Evolutionary conservation across 2,797 vertebrate genomes (phyloP), one percentile per base, ranked within the genome.

Genomic region (Hapalemur alaotrensis): DNA sequence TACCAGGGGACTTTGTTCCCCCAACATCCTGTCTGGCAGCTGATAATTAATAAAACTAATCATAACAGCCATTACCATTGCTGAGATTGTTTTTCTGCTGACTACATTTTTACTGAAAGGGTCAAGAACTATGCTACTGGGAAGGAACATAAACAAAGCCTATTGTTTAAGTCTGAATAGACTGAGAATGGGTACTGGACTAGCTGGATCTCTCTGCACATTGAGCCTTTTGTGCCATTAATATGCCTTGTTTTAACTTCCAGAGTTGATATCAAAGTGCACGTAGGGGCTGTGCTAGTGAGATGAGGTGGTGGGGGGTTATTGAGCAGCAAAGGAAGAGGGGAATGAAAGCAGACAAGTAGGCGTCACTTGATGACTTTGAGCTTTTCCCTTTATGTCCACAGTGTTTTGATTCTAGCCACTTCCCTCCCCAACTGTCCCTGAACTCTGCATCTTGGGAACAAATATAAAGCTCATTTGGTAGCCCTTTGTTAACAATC

Each of bases 21-120:
- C 9, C 57, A 52, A 1, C 9, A 28, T 48, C 35, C 30, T 65
- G 7, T 79, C 25, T 85, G 54, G 65, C 6, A 65, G 73, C 57
- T 59, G 38, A 43, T 65, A 83, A 93, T 85, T 91, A 95, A 86
- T 91, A 81, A 95, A 97, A 88, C 13, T 52, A 57, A 79, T 88
- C n/a, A 54, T 48, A 85, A 52, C 15, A 59, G 22, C 23, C 25
- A 48, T 80, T 89, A 41, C 2, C 35, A 1, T 59, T 59, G 7
- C 20, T 28, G 41, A 20, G 32, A 70, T 20, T 84, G 9, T 52
- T 67, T 38, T 10, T n/a, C 5, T 93, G 18, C 57, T 89, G 73
- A 52, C 35, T 72, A 4, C 73, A 46, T 61, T 86, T 81, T 83
- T 88, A 59, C 22, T 52, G 81, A 95, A 93, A 88, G 50, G 18